A percentile compares a stretch with the other conserved stretches of the same genome.
Conservation (phyloP, 2,113 vertebrate species). For the Diglossa brunneiventris region DNA sequence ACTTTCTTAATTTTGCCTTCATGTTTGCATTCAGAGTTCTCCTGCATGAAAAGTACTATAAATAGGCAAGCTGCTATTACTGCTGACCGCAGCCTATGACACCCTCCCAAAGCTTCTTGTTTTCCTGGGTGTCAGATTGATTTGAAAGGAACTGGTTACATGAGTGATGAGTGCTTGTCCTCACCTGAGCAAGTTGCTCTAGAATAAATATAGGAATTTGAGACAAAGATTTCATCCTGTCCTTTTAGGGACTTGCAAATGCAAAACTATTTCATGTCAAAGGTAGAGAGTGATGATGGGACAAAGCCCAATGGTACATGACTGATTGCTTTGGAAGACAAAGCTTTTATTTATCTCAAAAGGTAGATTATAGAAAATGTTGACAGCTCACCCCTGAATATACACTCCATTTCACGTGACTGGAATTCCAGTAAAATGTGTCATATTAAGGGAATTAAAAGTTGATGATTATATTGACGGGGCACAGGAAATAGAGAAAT, state of each 20-base stretch:
- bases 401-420: background rate
- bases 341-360: background rate
- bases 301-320: background rate
- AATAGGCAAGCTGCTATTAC: background rate
- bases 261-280: background rate
- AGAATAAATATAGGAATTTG: background rate
- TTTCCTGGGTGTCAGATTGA: background rate
- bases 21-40: background rate
- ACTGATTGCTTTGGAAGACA: background rate
- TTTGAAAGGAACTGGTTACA: background rate
- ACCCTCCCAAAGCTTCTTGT: background rate
- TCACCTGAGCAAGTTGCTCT: background rate
- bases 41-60: background rate
- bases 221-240: background rate
- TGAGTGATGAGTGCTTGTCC: background rate
- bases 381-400: background rate
- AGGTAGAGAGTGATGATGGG: background rate
- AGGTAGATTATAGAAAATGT: background rate
- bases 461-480: background rate
- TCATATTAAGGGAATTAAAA: background rate
- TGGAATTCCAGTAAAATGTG: background rate
- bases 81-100: background rate
- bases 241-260: background rate
- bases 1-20: background rate
- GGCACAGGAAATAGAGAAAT: background rate